Percentiles rank a stretch among this genome's conserved stretches.
Conservation (phyloP, 1,140 invertebrate species). For the Temnothorax longispinosus region DNA sequence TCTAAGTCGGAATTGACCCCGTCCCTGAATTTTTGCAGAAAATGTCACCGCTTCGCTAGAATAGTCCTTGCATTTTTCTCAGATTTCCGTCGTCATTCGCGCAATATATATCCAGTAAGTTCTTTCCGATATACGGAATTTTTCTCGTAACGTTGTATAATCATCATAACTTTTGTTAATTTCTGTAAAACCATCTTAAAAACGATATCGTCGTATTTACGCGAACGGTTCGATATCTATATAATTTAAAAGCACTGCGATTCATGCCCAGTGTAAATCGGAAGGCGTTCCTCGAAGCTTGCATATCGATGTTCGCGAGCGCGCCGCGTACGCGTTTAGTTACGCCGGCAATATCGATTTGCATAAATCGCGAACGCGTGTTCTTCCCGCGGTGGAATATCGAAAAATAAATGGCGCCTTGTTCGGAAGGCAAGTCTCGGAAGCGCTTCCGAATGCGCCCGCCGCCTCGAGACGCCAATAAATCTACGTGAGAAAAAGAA, state of each 20-base stretch:
- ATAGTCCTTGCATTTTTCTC: not conserved
- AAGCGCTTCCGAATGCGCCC: constrained; percentile 33
- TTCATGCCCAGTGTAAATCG: constrained; percentile 32
- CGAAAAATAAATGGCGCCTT: constrained; percentile 64
- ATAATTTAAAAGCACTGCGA: not conserved
- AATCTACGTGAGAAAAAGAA: constrained; percentile 61
- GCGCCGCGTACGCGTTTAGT: constrained; percentile 32
- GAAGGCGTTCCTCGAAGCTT: not conserved
- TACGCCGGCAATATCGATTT: constrained; percentile 65
- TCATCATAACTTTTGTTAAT: not conserved
- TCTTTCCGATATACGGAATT: not conserved
- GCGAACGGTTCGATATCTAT: constrained; percentile 3
- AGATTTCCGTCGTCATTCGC: not conserved
- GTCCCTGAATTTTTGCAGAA: constrained; percentile 37
- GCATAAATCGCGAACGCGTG: constrained; percentile 64
- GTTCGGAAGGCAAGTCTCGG: constrained; percentile 43
- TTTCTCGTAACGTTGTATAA: not conserved
- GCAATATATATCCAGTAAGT: not conserved
- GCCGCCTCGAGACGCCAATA: constrained; percentile 66
- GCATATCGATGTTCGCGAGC: constrained; percentile 49
- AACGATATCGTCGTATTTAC: not conserved
- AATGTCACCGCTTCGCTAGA: constrained; percentile 24
- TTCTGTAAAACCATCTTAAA: not conserved
- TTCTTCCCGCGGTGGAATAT: constrained; percentile 30
- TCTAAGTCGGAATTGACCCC: constrained; percentile 61